These are phyloP conservation scores for Apotomis turbidana DNA, from an alignment of 2,888 invertebrate genomes.

Conservation along the genomic window DNA sequence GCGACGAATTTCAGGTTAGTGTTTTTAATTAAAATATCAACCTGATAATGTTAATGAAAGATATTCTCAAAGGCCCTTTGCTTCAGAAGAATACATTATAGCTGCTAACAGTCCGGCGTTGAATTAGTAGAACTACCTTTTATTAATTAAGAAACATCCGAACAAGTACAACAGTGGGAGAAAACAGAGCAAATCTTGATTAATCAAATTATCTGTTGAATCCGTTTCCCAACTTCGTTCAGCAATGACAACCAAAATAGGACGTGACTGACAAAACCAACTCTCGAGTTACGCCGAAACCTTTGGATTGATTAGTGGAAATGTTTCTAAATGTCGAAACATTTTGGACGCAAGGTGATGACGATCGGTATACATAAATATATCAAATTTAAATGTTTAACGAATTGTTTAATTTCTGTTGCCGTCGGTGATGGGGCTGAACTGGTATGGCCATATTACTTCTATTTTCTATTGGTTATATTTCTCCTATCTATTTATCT, in stretches of 20 bases:
- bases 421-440: constrained; percentile 6
- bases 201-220: constrained; percentile 9
- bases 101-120: not conserved
- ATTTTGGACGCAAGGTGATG: constrained; percentile 15
- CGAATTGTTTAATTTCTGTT: constrained; percentile 35
- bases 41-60: not conserved
- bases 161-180: not conserved
- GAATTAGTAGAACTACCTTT: not conserved
- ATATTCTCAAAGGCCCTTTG: constrained; percentile 1
- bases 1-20: not conserved
- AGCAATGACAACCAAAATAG: constrained; percentile 11
- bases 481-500: no score
- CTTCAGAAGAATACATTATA: constrained; percentile 9
- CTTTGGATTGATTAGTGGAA: constrained; percentile 22
- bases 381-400: constrained; percentile 35
- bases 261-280: constrained; percentile 18
- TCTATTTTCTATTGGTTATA: not conserved
- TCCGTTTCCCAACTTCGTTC: constrained; percentile 8
- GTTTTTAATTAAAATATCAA: not conserved
- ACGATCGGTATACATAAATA: constrained; percentile 18
- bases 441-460: constrained; percentile 1
- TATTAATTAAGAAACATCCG: not conserved
- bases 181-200: not conserved
- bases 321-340: constrained; percentile 14
- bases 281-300: constrained; percentile 13